A percentile compares a stretch with the other conserved stretches of the same genome.
Evolutionary conservation across 2,797 vertebrate species (phyloP).

Genomic region (Hippopotamyrus pictus): DNA sequence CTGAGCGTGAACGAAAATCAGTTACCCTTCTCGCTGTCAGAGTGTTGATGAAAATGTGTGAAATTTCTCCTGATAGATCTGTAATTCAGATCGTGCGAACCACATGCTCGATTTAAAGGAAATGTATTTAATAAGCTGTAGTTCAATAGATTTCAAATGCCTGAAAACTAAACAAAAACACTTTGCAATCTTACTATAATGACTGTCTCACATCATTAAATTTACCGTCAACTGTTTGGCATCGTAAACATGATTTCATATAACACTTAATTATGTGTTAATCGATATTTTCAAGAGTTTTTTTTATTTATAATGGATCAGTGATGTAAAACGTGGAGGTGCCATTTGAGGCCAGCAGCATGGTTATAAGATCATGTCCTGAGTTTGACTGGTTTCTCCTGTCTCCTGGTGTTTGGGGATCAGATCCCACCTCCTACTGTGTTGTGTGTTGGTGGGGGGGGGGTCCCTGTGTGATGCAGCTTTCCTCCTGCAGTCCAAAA

Average conservation of each 20-base stretch:
- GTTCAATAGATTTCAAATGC: not conserved
- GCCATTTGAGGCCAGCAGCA: not conserved
- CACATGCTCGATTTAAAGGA: not conserved
- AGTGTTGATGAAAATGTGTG: not conserved
- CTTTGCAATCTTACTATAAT: not conserved
- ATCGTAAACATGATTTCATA: not conserved
- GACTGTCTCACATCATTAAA: not conserved
- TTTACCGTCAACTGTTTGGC: not conserved
- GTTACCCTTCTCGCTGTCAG: constrained; percentile 1
- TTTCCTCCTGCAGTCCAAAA: not conserved
- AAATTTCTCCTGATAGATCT: not conserved
- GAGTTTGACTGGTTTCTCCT: not conserved
- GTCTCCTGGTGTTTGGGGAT: not conserved
- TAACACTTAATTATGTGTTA: not conserved
- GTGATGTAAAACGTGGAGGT: not conserved
- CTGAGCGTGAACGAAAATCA: not conserved
- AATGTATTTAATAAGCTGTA: not conserved
- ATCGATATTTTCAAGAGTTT: not conserved
- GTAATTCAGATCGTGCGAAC: not conserved
- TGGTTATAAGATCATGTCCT: not conserved
- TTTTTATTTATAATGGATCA: not conserved
- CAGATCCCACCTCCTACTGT: not conserved
- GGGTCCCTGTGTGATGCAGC: not conserved
- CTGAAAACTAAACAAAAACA: not conserved
- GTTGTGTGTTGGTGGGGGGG: not conserved